These are phyloP conservation scores for Cotesia congregata DNA, from an alignment of 2,888 invertebrate genomes.

Conservation along the genomic window DNA sequence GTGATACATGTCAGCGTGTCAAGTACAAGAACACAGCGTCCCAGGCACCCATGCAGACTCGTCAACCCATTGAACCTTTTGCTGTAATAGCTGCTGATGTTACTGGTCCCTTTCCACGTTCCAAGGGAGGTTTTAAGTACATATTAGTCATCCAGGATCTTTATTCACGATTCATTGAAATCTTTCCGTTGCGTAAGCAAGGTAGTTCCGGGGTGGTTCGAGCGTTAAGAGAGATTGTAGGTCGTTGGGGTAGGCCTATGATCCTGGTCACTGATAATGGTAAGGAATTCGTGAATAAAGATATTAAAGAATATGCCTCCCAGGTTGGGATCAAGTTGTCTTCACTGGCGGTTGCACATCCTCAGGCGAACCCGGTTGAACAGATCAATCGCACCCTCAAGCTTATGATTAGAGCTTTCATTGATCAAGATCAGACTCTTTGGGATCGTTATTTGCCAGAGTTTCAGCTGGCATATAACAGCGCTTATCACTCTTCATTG, in stretches of 20 bases:
- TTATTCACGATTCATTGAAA: conserved; percentile 40
- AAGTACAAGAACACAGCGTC: conserved; percentile 39
- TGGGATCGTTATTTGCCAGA: conserved; percentile 42
- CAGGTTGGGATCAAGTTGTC: no score
- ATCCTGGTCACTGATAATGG: conserved; percentile 43
- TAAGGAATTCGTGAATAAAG: conserved; percentile 42
- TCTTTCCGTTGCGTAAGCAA: conserved; percentile 34
- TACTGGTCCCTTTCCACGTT: conserved; percentile 28
- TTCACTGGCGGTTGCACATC: conserved; percentile 32
- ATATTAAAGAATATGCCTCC: conserved; percentile 30
- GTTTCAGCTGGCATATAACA: conserved; percentile 36
- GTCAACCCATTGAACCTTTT: conserved; percentile 38
- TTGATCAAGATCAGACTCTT: conserved; percentile 35
- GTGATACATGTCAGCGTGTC: conserved; percentile 30
- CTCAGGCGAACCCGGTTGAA: conserved; percentile 44
- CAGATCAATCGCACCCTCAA: conserved; percentile 36
- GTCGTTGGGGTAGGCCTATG: conserved; percentile 33
- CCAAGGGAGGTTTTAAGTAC: conserved; percentile 34
- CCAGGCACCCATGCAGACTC: conserved; percentile 22
- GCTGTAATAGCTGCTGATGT: conserved; percentile 37
- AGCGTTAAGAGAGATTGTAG: background rate
- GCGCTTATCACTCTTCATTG: conserved; percentile 24
- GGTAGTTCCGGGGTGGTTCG: conserved; percentile 29
- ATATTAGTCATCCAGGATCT: conserved; percentile 38
- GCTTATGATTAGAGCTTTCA: conserved; percentile 36